Conservation (phyloP, 2,797 vertebrate genomes). For the Rhadinocentrus ornatus region DNA sequence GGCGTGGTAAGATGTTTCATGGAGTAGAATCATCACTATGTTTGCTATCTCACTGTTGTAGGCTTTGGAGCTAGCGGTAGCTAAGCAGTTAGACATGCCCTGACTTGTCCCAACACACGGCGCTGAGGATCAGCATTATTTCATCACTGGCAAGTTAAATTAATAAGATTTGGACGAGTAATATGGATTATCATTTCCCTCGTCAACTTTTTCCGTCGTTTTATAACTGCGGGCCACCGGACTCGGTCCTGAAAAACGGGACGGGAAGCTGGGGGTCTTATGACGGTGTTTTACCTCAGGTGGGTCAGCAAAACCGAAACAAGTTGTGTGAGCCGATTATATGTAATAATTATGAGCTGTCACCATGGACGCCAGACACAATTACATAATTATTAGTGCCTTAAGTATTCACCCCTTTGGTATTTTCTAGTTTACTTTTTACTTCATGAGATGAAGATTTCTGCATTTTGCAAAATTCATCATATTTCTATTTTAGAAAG, state of each 20-base stretch:
- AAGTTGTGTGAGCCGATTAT: no score
- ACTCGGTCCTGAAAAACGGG: neutral
- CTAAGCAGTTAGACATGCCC: slow-evolving; percentile 31
- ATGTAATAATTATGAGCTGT: no score
- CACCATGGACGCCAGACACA: no score
- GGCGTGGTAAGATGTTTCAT: neutral
- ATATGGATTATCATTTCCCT: slow-evolving; percentile 77
- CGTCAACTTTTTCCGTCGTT: slow-evolving; percentile 72
- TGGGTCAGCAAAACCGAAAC: neutral
- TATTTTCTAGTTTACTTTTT: no score
- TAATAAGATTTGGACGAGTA: fast-evolving
- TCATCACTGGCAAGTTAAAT: fast-evolving
- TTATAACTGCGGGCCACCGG: slow-evolving; percentile 69
- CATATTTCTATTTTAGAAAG: no score
- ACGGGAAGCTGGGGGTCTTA: slow-evolving; percentile 72
- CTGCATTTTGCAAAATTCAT: no score
- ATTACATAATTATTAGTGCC: no score
- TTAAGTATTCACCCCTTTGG: no score
- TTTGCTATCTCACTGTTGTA: fast-evolving
- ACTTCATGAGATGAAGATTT: no score
- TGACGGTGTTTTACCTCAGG: slow-evolving; percentile 38
- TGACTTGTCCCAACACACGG: slow-evolving; percentile 12
- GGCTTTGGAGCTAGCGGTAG: slow-evolving; percentile 35
- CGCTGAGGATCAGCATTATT: neutral
- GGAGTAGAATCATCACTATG: neutral